Evolutionary conservation across 2,797 vertebrate genomes (phyloP).

Genomic region (Hippoglossus hippoglossus): DNA sequence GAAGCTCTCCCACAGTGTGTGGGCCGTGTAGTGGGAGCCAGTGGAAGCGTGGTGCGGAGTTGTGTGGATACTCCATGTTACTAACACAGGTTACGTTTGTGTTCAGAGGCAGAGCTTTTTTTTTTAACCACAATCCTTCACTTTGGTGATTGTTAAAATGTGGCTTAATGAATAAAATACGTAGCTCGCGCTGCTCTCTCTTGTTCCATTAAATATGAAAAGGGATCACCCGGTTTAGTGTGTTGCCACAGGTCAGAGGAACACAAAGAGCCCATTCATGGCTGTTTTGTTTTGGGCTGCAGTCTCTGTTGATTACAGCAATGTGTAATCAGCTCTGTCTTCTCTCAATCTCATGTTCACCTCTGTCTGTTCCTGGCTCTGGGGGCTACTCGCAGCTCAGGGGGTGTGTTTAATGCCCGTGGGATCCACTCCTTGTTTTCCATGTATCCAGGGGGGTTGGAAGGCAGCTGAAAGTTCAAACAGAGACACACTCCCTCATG

Average conservation of each 20-base stretch:
- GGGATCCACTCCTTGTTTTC: slow-evolving; percentile 84
- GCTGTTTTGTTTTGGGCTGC: slow-evolving; percentile 51
- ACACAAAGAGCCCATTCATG: slow-evolving; percentile 63
- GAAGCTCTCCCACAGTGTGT: slow-evolving; percentile 59
- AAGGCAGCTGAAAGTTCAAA: slow-evolving; percentile 84
- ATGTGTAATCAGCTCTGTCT: slow-evolving; percentile 50
- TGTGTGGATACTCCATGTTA: slow-evolving; percentile 48
- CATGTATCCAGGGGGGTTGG: slow-evolving; percentile 75
- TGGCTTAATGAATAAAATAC: slow-evolving; percentile 20
- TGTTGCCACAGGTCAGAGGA: slow-evolving; percentile 42
- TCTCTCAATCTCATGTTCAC: slow-evolving; percentile 46
- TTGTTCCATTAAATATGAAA: slow-evolving; percentile 30
- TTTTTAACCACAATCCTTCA: background rate
- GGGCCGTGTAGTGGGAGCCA: slow-evolving; percentile 56
- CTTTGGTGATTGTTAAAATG: slow-evolving; percentile 23
- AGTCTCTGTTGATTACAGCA: slow-evolving; percentile 55
- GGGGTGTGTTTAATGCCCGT: slow-evolving; percentile 68
- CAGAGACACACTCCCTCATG: slow-evolving; percentile 80
- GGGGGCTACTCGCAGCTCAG: slow-evolving; percentile 50
- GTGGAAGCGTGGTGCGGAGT: slow-evolving; percentile 44
- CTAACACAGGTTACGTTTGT: slow-evolving; percentile 15
- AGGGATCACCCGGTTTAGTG: slow-evolving; percentile 26
- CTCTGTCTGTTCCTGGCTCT: slow-evolving; percentile 56
- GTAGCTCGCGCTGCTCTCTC: background rate
- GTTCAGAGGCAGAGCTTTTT: slow-evolving; percentile 8